phyloP scores from a whole-genome alignment of 2,797 vertebrate genomes.

The Toxotes lorentzi region DNA sequence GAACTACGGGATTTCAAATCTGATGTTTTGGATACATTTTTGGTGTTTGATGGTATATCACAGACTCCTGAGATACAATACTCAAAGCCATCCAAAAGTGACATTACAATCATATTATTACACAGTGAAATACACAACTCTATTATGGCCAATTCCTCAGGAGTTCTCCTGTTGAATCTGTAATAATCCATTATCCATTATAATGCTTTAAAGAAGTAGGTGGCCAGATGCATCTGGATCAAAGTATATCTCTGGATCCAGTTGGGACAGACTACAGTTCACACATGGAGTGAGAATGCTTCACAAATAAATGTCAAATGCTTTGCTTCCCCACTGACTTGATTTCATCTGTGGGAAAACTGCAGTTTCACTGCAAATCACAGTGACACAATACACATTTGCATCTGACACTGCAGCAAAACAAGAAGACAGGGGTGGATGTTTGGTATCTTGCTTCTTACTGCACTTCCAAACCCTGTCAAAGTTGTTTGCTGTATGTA shows the following conservation, averaged over 20 bases:
- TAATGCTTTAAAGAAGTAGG: neutral
- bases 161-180: conserved; percentile 5
- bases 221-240: conserved; percentile 11
- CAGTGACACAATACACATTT: no score
- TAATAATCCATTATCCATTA: neutral
- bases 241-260: conserved; percentile 6
- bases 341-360: conserved; percentile 16
- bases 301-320: conserved; percentile 18
- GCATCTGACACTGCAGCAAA: neutral
- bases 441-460: neutral
- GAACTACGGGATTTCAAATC: neutral
- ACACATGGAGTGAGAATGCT: conserved; percentile 12
- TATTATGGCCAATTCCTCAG: neutral
- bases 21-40: neutral
- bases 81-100: neutral
- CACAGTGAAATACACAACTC: neutral
- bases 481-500: neutral
- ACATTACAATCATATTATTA: neutral
- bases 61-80: neutral
- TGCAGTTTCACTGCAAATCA: neutral
- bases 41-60: neutral
- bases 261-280: conserved; percentile 18
- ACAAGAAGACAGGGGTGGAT: neutral
- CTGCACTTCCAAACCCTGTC: neutral
- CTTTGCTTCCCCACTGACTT: neutral